Conservation (phyloP, 1,140 invertebrate genomes). For the Thaumatotibia leucotreta region DNA sequence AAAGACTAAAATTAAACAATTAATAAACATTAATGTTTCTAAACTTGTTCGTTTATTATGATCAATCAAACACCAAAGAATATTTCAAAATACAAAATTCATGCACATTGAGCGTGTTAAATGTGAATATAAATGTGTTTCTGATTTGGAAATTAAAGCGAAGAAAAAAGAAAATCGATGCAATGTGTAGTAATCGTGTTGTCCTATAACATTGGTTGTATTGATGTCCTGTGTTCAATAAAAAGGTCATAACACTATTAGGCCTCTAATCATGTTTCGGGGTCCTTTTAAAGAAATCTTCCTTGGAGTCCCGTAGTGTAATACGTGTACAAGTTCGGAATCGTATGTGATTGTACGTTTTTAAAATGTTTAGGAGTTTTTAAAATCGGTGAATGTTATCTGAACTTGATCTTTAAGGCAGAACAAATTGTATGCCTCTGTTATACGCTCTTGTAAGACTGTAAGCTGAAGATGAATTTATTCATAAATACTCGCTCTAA, state of each 20-base stretch:
- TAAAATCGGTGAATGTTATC: neutral
- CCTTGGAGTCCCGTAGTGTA: neutral
- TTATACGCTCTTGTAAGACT: neutral
- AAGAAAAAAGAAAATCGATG: neutral
- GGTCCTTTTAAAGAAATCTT: neutral
- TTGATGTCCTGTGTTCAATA: neutral
- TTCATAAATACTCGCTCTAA: neutral
- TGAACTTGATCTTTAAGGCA: neutral
- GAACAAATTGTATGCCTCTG: neutral
- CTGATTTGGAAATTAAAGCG: neutral
- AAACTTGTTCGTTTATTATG: neutral
- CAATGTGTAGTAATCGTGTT: neutral
- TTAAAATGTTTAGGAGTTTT: neutral
- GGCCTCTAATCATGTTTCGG: neutral
- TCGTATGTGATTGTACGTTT: neutral
- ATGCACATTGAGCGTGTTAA: neutral
- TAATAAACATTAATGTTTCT: too few relatives aligned
- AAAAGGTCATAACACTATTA: neutral
- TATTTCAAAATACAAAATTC: neutral
- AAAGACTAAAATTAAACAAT: neutral
- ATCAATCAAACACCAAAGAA: neutral
- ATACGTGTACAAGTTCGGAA: neutral
- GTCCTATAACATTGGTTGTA: neutral
- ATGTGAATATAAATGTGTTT: neutral
- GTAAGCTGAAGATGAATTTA: neutral